Evolutionary conservation across 2,888 invertebrate genomes (phyloP), one percentile per base, ranked within the genome.

Genomic region (Drosophila paramelanica): DNA sequence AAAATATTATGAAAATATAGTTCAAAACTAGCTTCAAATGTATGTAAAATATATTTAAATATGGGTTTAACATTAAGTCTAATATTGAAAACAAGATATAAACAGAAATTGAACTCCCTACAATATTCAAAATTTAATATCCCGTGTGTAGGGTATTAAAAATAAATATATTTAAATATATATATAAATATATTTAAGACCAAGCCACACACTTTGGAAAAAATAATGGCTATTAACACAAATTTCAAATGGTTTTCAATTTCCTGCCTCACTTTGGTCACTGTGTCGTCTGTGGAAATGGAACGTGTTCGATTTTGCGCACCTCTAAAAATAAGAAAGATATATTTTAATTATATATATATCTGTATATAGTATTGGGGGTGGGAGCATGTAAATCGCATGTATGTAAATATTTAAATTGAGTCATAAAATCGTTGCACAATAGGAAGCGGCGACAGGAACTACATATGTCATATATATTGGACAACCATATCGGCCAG

Each of bases 381-480:
- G 3, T 3, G 31, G 58, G 68, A 69, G 69, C 81, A 81, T 87
- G 83, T 69, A 68, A 83, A 70, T 71, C 61, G 45, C 67, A 74
- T 74, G 79, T 59, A 36, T 62, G 80, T 67, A 72, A 81, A 84
- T 70, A 88, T 87, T 74, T 62, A 58, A 86, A 84, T 89, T 89
- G 88, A 84, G 73, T 84, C 89, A 83, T 81, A 64, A 72, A 69
- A 65, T 43, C 13, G 60, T 87, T 81, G 86, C 81, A 77, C 88
- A 84, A 73, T 80, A 71, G 68, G 64, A 77, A 77, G 45, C 64
- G 38, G 45, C 56, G 66, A 71, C 71, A 79, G 60, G 61, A 66
- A 67, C 80, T 73, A 61, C 42, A 65, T 39, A 66, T 60, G 72
- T 58, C 42, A 65, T 39, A 66, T 60, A 69, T 58, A 53, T 57